These are phyloP conservation scores for Manis crassicaudata DNA, from an alignment of 2,797 vertebrate genomes.

Conservation along the genomic window DNA sequence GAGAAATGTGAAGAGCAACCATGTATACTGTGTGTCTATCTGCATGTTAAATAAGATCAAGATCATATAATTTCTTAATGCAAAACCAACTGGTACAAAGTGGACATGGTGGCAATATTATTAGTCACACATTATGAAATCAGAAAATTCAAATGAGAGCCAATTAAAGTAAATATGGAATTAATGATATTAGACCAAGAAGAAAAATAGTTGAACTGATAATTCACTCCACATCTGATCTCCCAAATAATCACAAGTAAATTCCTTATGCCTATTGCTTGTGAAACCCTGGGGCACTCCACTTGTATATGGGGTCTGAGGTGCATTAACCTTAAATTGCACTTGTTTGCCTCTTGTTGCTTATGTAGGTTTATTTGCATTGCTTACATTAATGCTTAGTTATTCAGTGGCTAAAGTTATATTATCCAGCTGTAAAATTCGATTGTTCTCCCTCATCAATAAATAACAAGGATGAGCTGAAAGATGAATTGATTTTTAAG, in stretches of 20 bases:
- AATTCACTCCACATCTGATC: slow-evolving; percentile 46
- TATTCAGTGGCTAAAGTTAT: background rate
- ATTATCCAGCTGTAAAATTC: background rate
- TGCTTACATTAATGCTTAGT: background rate
- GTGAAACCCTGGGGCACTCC: background rate
- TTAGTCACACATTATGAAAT: slow-evolving; percentile 48
- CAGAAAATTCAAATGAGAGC: slow-evolving; percentile 25
- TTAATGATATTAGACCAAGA: slow-evolving; percentile 63
- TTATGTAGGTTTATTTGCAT: background rate
- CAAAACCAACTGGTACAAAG: slow-evolving; percentile 8
- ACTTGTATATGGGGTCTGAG: background rate
- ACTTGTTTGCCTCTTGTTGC: background rate
- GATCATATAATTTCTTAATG: slow-evolving; percentile 42
- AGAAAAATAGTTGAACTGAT: slow-evolving; percentile 51
- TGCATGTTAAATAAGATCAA: slow-evolving; percentile 44
- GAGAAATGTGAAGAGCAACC: background rate
- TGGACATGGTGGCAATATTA: slow-evolving; percentile 29
- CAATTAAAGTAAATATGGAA: slow-evolving; percentile 61
- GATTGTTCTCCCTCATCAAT: background rate
- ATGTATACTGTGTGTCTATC: background rate
- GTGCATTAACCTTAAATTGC: background rate
- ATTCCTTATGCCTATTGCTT: slow-evolving; percentile 17
- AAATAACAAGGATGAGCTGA: background rate
- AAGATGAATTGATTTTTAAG: slow-evolving; percentile 44
- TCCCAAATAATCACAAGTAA: slow-evolving; percentile 50